A percentile compares a stretch with the other conserved stretches of the same genome.
phyloP scores from a whole-genome alignment of 2,888 invertebrate genomes.

The Brachynemurus nebulosus region DNA sequence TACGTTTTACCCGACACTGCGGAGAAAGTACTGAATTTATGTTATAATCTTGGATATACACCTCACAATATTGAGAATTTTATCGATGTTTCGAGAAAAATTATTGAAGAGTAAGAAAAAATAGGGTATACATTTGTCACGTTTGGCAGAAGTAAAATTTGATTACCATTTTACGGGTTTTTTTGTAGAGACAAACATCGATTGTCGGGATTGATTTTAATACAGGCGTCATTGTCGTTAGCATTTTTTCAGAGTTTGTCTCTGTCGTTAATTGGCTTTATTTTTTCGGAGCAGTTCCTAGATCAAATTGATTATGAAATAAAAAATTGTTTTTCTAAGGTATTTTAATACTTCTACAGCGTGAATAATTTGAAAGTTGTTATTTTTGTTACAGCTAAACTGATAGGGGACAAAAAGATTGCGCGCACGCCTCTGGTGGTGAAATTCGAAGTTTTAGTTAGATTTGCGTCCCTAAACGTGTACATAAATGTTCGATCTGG shows the following conservation, averaged over 20 bases:
- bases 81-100: slow-evolving; percentile 28
- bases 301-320: slow-evolving; percentile 43
- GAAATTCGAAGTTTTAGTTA: no score
- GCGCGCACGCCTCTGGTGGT: no score
- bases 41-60: slow-evolving; percentile 36
- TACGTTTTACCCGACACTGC: slow-evolving; percentile 36
- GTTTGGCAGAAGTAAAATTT: background rate
- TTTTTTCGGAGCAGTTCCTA: slow-evolving; percentile 44
- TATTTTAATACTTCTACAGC: slow-evolving; percentile 18
- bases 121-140: no score
- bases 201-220: slow-evolving; percentile 36
- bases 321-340: slow-evolving; percentile 38
- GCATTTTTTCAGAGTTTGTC: slow-evolving; percentile 39
- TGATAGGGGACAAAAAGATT: no score
- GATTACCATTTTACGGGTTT: slow-evolving; percentile 10
- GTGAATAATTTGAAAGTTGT: background rate
- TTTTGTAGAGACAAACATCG: slow-evolving; percentile 38
- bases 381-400: background rate
- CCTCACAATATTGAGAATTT: slow-evolving; percentile 30
- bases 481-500: no score
- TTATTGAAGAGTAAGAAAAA: slow-evolving; percentile 33
- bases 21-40: slow-evolving; percentile 35
- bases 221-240: slow-evolving; percentile 38
- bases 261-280: slow-evolving; percentile 34
- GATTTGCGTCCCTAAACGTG: no score